These are phyloP conservation scores for Condylura cristata DNA, from an alignment of 2,113 vertebrate genomes.

Conservation along the genomic window DNA sequence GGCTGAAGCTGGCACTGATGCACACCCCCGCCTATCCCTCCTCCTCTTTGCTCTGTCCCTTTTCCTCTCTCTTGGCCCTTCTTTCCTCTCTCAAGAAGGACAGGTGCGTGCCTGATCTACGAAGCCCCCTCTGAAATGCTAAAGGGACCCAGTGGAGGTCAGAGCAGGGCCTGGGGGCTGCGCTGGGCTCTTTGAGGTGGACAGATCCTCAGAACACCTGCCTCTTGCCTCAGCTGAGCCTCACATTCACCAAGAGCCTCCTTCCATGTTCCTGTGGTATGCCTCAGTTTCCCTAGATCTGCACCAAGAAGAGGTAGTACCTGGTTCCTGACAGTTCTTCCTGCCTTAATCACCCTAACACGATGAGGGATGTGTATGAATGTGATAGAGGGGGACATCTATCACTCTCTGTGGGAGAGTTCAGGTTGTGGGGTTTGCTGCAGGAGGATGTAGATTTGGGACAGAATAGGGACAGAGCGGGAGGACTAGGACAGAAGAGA, in stretches of 20 bases:
- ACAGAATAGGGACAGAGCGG: background rate
- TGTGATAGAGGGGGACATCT: rapidly evolving
- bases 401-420: rapidly evolving
- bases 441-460: background rate
- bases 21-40: background rate
- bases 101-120: rapidly evolving
- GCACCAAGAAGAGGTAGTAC: background rate
- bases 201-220: background rate
- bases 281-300: slow-evolving; percentile 10
- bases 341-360: background rate
- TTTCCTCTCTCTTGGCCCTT: background rate
- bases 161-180: background rate
- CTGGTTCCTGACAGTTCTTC: background rate
- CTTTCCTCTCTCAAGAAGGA: background rate
- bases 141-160: background rate
- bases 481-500: background rate
- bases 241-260: background rate
- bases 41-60: background rate
- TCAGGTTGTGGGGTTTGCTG: background rate
- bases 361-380: background rate
- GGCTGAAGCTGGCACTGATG: slow-evolving; percentile 31
- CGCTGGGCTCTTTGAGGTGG: background rate
- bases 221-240: background rate
- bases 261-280: no score
- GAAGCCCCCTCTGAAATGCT: background rate